Evolutionary conservation across 2,797 vertebrate genomes (phyloP), one percentile per base, ranked within the genome.

Genomic region (Chelonia mydas): DNA sequence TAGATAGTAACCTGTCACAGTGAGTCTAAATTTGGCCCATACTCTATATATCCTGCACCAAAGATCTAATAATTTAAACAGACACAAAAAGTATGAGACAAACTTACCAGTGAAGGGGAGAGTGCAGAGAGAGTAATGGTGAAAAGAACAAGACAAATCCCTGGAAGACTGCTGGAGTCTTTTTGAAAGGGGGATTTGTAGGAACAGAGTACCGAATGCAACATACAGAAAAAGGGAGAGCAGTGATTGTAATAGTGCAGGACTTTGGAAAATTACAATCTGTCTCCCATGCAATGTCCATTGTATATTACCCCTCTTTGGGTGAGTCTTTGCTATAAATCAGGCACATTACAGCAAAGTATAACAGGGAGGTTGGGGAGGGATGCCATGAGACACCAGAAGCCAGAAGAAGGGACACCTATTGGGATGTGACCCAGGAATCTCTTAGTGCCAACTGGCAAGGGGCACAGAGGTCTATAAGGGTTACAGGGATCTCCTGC

Each of bases 101-200:
- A 65, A 65, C 28, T 28, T 59, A 55, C 27, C 5, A 3, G 5
- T 83, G 4, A 28, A 91, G 4, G 41, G 33, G 31, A 41, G 8
- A 13, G n/a, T 28, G 13, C 4, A 89, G 53, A 31, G 3, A 27
- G 1, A 45, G 37, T 33, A 89, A 5, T 6, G 27, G 6, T 77
- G 31, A 84, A 85, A 49, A 93, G 25, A n/a, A 83, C 3, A 3
- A 51, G 2, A 65, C 16, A 86, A 88, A 55, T 7, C 49, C 31
- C 4, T 3, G 2, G 49, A 2, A 12, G 28, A 47, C 77, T 82
- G 53, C 2, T 1, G 2, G 2, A 19, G 0, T 0, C 0, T 1
- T 77, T 49, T 83, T 47, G 27, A 41, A 76, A 17, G 72, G 68
- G n/a, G 61, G 81, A 2, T 27, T 17, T 47, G 7, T 23, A 25